Percentiles rank a stretch among this genome's conserved stretches.
Conservation (phyloP, 2,113 vertebrate genomes). For the Leptosomus discolor region DNA sequence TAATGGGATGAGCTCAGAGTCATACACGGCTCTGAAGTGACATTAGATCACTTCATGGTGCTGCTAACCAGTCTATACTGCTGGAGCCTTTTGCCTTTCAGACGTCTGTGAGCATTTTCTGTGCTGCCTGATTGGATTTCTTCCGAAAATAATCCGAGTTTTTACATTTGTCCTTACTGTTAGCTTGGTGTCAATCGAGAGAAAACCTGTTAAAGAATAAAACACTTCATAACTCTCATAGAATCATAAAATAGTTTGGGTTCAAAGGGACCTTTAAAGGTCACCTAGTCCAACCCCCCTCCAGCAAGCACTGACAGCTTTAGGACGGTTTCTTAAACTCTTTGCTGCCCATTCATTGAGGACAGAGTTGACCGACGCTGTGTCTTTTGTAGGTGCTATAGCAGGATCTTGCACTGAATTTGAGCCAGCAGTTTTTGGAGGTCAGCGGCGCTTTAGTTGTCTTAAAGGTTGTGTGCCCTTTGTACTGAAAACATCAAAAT, state of each 20-base stretch:
- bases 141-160: fast-evolving
- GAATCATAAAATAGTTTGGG: no score
- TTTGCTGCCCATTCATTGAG: neutral
- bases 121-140: neutral
- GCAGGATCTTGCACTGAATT: neutral
- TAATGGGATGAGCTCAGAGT: neutral
- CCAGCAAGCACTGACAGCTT: no score
- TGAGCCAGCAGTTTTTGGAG: neutral
- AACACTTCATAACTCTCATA: neutral
- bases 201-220: neutral
- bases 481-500: neutral
- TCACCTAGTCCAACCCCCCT: no score
- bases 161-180: neutral
- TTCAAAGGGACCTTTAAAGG: no score
- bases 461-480: neutral
- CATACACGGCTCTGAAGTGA: neutral
- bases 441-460: neutral
- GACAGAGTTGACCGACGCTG: neutral
- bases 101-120: neutral
- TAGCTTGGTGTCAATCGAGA: neutral
- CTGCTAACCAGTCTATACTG: neutral
- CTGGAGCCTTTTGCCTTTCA: neutral
- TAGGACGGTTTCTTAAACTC: neutral
- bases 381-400: neutral
- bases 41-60: neutral